phyloP scores from a whole-genome alignment of 1,140 invertebrate genomes.

The Caenorhabditis inopinata region DNA sequence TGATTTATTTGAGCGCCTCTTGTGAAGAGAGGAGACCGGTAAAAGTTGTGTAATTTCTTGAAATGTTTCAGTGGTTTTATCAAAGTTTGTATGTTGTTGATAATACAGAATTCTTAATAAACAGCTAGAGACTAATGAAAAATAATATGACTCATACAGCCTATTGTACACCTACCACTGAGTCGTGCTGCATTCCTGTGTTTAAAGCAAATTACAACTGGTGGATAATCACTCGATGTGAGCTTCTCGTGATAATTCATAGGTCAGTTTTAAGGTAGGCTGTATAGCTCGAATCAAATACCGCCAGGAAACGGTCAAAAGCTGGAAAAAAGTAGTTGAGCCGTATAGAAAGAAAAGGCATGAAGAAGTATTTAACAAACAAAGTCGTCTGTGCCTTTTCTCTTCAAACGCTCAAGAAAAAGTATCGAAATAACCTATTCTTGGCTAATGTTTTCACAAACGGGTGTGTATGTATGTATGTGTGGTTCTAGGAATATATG shows the following conservation, averaged over 20 bases:
- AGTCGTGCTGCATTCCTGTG: too few relatives aligned
- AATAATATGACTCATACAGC: too few relatives aligned
- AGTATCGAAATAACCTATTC: constrained; percentile 25
- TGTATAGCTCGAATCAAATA: constrained; percentile 22
- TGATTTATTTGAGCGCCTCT: too few relatives aligned
- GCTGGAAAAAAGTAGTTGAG: not conserved
- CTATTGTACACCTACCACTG: too few relatives aligned
- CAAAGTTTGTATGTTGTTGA: too few relatives aligned
- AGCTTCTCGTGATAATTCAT: not conserved
- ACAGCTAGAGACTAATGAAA: too few relatives aligned
- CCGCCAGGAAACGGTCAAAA: constrained; percentile 17
- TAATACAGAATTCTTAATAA: too few relatives aligned
- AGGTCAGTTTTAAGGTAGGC: too few relatives aligned
- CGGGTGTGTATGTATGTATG: constrained; percentile 21
- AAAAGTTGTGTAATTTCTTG: too few relatives aligned
- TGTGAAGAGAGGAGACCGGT: too few relatives aligned
- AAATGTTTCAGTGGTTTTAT: too few relatives aligned
- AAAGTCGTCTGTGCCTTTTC: not conserved
- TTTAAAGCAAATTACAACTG: too few relatives aligned
- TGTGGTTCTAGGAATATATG: not conserved
- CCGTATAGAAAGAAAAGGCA: not conserved
- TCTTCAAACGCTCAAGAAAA: not conserved
- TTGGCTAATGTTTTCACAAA: constrained; percentile 20
- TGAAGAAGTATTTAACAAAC: not conserved
- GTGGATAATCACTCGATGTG: not conserved